Base-by-base conservation (phyloP, 92 coral and sea anemone species). In the Epizoanthus ramosus region DNA sequence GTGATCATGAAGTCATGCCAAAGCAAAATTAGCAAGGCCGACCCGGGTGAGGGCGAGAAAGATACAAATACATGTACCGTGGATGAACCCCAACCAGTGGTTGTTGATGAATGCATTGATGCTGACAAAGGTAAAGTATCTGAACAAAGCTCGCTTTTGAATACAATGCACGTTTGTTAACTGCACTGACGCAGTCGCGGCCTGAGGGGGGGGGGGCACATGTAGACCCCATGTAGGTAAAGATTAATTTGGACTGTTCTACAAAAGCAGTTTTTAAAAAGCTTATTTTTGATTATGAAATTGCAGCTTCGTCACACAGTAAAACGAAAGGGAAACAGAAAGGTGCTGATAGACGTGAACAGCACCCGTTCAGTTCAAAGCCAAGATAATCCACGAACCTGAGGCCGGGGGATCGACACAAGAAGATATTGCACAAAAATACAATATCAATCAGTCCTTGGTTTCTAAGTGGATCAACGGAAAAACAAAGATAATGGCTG, bases 271-370 rank as follows among this genome's bases (percentile, higher is more conserved):
- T 24, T 16, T 23, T 53, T 28, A 68, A 81, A 81, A 81, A 74
- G 84, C 14, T n/a, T n/a, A 74, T 63, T 81, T 60, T 69, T 33
- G 57, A 33, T 54, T 57, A 57, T n/a, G n/a, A 71, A 83, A 83
- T 83, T 83, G 80, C 72, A 72, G 80, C 71, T 83, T 60, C 71
- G 22, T 15, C 79, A 71, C 13, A 52, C 41, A 57, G 69, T 53
- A 82, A 31, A 31, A 45, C 73, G 1, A 85, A 85, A 74, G 19
- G 87, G 76, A 66, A 84, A 66, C 76, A 33, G 66, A 54, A 83
- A 84, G 83, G 87, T 25, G 71, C 88, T 2, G 6, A 2, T 33
- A 85, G 71, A 85, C 83, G 77, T 50, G 71, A 85, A 70, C 83
- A 85, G 69, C 24, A 85, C 47, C 66, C 77, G 52, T 75, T n/a